phyloP scores from a whole-genome alignment of 2,888 invertebrate genomes.

The Orchestes rusci region DNA sequence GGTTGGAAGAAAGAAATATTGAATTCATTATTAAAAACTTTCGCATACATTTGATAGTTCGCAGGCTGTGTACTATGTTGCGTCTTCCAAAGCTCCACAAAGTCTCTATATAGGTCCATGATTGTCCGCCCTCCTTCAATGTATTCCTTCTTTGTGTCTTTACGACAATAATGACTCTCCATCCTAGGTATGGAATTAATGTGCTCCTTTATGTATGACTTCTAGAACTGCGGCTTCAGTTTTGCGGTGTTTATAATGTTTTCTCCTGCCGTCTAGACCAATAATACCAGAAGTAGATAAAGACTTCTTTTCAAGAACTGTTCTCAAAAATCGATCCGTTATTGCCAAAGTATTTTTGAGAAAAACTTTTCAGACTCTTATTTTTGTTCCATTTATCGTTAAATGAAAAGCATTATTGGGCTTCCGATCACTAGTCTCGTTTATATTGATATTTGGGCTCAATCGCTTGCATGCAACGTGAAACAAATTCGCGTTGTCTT shows the following conservation, averaged over 20 bases:
- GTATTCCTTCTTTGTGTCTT: neutral
- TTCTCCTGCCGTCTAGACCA: constrained; percentile 1
- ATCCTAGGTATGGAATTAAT: constrained; percentile 4
- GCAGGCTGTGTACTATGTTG: neutral
- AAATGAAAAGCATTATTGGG: constrained; percentile 10
- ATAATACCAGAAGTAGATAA: constrained; percentile 2
- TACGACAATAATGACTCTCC: constrained; percentile 1
- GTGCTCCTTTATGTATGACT: constrained; percentile 1
- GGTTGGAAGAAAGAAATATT: constrained; percentile 2
- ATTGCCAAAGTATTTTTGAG: neutral
- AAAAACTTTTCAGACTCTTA: constrained; percentile 6
- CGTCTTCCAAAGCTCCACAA: neutral
- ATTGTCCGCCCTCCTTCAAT: constrained; percentile 2
- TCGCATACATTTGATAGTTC: neutral
- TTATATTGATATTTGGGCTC: constrained; percentile 6
- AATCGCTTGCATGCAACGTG: neutral
- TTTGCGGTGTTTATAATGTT: constrained; percentile 4
- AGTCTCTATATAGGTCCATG: constrained; percentile 1
- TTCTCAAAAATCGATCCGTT: constrained; percentile 1
- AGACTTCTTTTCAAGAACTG: constrained; percentile 4
- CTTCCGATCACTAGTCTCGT: neutral
- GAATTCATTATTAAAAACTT: constrained; percentile 3
- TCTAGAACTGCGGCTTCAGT: neutral
- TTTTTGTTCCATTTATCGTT: constrained; percentile 2
- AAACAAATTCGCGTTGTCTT: neutral